These are phyloP conservation scores for Tenualosa ilisha DNA, from an alignment of 2,797 vertebrate genomes.

Conservation along the genomic window DNA sequence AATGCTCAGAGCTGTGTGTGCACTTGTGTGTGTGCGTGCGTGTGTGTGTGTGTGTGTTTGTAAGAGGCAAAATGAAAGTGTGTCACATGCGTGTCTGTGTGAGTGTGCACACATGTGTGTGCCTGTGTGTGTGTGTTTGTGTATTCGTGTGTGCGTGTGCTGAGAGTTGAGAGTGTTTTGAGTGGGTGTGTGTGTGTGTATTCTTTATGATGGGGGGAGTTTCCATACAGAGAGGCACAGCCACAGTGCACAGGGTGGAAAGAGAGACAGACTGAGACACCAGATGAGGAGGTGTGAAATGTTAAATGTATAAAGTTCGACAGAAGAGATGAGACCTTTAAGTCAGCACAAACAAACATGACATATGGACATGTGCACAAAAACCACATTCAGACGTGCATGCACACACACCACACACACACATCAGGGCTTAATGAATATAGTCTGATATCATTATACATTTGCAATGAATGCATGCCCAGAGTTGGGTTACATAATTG, in stretches of 20 bases:
- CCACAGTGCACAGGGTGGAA: conserved; percentile 37
- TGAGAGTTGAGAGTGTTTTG: background rate
- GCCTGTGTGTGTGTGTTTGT: background rate
- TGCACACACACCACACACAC: background rate
- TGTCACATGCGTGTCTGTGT: background rate
- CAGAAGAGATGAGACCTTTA: conserved; percentile 41
- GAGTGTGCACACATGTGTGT: background rate
- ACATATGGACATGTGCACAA: background rate
- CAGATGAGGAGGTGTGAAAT: conserved; percentile 43
- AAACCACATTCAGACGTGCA: background rate
- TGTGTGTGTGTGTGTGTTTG: conserved; percentile 33
- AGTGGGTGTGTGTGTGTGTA: background rate
- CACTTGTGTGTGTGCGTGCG: conserved; percentile 8
- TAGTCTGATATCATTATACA: conserved; percentile 4
- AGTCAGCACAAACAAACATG: conserved; percentile 26
- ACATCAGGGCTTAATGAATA: background rate
- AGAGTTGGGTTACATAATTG: background rate
- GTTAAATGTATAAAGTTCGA: conserved; percentile 40
- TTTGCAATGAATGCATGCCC: background rate
- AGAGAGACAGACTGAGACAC: conserved; percentile 36
- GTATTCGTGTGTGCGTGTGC: background rate
- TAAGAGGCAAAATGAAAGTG: conserved; percentile 4
- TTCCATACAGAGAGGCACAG: conserved; percentile 49
- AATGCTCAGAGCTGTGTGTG: conserved; percentile 36
- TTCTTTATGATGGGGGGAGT: conserved; percentile 38